Evolutionary conservation across 2,797 vertebrate genomes (phyloP).

Genomic region (Enteromius thamalakanensis): DNA sequence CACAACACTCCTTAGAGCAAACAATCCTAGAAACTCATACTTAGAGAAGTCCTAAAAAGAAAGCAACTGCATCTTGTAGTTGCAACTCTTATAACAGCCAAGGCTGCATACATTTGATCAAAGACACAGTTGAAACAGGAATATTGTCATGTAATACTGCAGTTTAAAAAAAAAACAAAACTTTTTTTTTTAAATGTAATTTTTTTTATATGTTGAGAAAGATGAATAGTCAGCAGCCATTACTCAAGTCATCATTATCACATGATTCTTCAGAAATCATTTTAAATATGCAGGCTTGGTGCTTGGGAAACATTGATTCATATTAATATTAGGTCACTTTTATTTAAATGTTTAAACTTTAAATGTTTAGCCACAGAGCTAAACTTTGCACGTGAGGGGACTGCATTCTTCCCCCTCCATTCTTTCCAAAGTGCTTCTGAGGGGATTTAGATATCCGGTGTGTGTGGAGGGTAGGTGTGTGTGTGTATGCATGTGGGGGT

Average conservation of each 20-base stretch:
- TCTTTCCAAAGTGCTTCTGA: conserved; percentile 23
- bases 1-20: background rate
- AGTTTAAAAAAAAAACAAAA: background rate
- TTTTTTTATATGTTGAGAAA: background rate
- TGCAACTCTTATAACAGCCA: background rate
- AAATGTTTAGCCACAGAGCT: background rate
- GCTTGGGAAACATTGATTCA: background rate
- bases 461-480: conserved; percentile 43
- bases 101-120: background rate
- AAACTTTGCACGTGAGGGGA: conserved; percentile 4
- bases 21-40: background rate
- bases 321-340: background rate
- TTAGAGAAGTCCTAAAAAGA: background rate
- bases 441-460: conserved; percentile 38
- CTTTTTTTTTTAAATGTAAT: background rate
- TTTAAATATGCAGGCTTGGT: background rate
- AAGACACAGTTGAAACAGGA: background rate
- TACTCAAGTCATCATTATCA: background rate
- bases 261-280: background rate
- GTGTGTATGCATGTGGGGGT: conserved; percentile 50
- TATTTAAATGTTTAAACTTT: background rate
- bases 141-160: background rate
- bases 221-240: background rate
- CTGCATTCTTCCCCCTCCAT: background rate
- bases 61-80: background rate